Percentiles rank a stretch among this genome's conserved stretches.
phyloP scores from a whole-genome alignment of 2,888 invertebrate species.

The Melieria picta region DNA sequence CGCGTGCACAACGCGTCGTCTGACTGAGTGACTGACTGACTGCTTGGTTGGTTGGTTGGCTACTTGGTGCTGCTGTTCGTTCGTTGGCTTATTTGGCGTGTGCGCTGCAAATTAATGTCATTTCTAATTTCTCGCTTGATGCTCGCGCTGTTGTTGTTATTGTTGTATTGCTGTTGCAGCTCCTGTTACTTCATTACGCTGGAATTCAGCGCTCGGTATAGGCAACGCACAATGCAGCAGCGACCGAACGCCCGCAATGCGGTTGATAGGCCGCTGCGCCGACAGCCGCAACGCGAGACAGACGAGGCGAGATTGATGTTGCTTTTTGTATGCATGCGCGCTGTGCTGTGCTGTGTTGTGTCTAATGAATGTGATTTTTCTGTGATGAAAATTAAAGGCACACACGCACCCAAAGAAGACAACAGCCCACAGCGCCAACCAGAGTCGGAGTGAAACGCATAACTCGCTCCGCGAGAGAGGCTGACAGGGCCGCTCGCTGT shows the following conservation, averaged over 20 bases:
- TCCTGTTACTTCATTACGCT: conserved; percentile 25
- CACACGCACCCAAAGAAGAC: conserved; percentile 16
- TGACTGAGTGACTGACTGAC: too few species aligned
- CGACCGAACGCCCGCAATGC: conserved; percentile 15
- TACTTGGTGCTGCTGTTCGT: too few species aligned
- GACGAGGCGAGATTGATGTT: not conserved
- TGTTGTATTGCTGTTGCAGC: conserved; percentile 22
- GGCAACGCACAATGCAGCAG: conserved; percentile 16
- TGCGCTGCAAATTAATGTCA: conserved; percentile 28
- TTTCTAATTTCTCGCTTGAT: conserved; percentile 32
- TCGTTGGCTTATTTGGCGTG: not conserved
- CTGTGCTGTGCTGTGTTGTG: conserved; percentile 3
- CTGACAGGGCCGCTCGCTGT: conserved; percentile 3
- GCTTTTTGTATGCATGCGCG: not conserved
- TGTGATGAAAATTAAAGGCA: conserved; percentile 21
- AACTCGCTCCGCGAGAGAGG: conserved; percentile 16
- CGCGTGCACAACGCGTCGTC: too few species aligned
- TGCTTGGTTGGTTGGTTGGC: too few species aligned
- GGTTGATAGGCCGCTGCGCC: not conserved
- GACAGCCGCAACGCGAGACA: not conserved
- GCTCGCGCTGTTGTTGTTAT: not conserved
- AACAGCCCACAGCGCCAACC: not conserved
- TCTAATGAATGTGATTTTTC: not conserved
- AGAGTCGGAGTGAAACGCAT: not conserved
- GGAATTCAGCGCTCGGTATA: too few species aligned